Evolutionary conservation across 2,113 vertebrate species (phyloP).

Genomic region (Neoarius graeffei): DNA sequence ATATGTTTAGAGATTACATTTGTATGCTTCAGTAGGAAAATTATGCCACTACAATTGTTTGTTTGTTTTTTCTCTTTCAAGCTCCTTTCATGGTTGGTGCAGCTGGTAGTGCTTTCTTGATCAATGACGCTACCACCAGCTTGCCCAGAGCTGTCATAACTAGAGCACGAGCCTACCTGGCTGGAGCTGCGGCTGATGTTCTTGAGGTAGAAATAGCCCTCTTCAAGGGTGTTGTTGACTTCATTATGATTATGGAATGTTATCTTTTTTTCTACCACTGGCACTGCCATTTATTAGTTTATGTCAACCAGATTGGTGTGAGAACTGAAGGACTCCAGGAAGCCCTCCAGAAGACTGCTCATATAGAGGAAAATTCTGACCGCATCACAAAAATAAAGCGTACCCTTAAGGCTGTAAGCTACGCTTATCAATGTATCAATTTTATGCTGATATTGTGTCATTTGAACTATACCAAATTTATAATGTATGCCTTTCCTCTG

Average conservation of each 20-base stretch:
- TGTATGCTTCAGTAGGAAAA: background rate
- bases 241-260: background rate
- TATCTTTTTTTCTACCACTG: background rate
- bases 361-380: slow-evolving; percentile 61
- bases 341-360: slow-evolving; percentile 68
- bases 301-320: slow-evolving; percentile 70
- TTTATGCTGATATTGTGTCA: background rate
- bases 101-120: slow-evolving; percentile 72
- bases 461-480: background rate
- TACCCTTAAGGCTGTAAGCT: slow-evolving; percentile 75
- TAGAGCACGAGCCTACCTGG: slow-evolving; percentile 72
- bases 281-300: background rate
- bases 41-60: background rate
- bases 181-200: slow-evolving; percentile 77
- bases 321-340: slow-evolving; percentile 80
- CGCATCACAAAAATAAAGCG: slow-evolving; percentile 78
- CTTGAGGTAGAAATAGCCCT: slow-evolving; percentile 71
- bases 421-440: background rate
- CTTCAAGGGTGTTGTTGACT: background rate
- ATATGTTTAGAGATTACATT: background rate
- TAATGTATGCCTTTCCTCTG: background rate
- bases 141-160: slow-evolving; percentile 75
- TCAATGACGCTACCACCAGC: slow-evolving; percentile 78
- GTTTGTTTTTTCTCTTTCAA: slow-evolving; percentile 52
- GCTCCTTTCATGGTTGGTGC: slow-evolving; percentile 77